These are phyloP conservation scores for Polymixis flavicincta DNA, from an alignment of 2,888 invertebrate genomes.

Conservation along the genomic window DNA sequence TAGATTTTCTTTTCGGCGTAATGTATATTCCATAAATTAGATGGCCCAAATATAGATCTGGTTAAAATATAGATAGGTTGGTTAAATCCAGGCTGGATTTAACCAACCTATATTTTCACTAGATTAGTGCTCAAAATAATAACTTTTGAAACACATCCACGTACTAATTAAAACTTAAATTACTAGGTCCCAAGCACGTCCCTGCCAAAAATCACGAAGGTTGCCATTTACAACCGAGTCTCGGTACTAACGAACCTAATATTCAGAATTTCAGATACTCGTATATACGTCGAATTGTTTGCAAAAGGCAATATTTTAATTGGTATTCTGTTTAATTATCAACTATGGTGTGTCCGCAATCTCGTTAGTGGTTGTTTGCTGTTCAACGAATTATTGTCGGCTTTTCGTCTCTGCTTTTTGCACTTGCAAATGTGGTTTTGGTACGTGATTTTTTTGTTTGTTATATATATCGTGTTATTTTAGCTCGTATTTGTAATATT, in stretches of 20 bases:
- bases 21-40: background rate
- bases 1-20: background rate
- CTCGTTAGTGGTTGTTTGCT: conserved; percentile 67
- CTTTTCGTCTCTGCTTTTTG: conserved; percentile 35
- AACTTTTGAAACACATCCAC: conserved; percentile 11
- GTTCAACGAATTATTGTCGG: conserved; percentile 51
- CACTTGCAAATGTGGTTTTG: conserved; percentile 36
- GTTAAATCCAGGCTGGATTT: background rate
- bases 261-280: conserved; percentile 64
- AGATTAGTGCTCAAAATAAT: background rate
- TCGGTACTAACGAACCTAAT: conserved; percentile 76
- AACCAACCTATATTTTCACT: background rate
- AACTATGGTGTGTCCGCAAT: conserved; percentile 61
- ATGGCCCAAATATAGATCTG: too few species aligned
- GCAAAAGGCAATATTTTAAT: conserved; percentile 79
- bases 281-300: conserved; percentile 70
- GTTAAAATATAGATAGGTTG: too few species aligned
- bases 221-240: conserved; percentile 65
- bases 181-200: conserved; percentile 20
- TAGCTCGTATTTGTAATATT: too few species aligned
- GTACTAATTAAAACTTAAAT: conserved; percentile 33
- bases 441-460: conserved; percentile 1
- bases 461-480: conserved; percentile 1
- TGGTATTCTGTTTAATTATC: conserved; percentile 71
- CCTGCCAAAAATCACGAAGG: conserved; percentile 53